phyloP scores from a whole-genome alignment of 2,888 invertebrate genomes.

The Pyrochroa serraticornis region DNA sequence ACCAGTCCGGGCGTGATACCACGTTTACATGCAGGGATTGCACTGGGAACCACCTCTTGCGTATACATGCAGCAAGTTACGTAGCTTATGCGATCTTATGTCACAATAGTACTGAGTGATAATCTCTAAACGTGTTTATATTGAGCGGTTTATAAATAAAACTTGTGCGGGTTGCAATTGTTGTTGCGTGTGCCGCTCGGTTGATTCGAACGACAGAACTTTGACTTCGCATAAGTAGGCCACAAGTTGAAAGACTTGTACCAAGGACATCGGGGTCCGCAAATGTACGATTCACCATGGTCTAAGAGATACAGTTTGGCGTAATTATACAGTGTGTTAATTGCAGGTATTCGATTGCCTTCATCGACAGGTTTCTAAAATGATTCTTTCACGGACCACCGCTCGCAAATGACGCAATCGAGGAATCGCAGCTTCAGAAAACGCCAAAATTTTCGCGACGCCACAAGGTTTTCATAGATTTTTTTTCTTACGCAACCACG shows the following conservation, averaged over 20 bases:
- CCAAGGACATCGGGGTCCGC: conserved; percentile 74
- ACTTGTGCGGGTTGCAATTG: conserved; percentile 22
- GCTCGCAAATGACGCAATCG: conserved; percentile 8
- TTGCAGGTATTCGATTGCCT: conserved; percentile 41
- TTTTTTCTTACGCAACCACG: no score
- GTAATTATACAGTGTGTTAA: conserved; percentile 39
- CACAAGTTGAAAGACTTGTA: conserved; percentile 68
- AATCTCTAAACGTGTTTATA: conserved; percentile 37
- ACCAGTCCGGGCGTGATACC: neutral
- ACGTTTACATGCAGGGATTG: conserved; percentile 17
- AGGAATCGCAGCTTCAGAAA: no score
- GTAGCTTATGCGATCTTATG: conserved; percentile 48
- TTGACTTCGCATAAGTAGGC: conserved; percentile 54
- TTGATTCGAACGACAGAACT: conserved; percentile 41
- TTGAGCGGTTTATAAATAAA: conserved; percentile 43
- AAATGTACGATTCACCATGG: conserved; percentile 54
- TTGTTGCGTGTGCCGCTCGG: conserved; percentile 43
- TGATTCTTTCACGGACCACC: no score
- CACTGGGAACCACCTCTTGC: conserved; percentile 15
- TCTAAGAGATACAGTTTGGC: conserved; percentile 49
- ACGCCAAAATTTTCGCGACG: neutral
- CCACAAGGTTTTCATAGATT: no score
- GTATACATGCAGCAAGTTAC: no score
- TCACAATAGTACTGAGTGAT: conserved; percentile 44
- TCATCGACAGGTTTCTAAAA: conserved; percentile 17